Evolutionary conservation across 2,888 invertebrate species (phyloP).

Genomic region (Deroplatys truncata): DNA sequence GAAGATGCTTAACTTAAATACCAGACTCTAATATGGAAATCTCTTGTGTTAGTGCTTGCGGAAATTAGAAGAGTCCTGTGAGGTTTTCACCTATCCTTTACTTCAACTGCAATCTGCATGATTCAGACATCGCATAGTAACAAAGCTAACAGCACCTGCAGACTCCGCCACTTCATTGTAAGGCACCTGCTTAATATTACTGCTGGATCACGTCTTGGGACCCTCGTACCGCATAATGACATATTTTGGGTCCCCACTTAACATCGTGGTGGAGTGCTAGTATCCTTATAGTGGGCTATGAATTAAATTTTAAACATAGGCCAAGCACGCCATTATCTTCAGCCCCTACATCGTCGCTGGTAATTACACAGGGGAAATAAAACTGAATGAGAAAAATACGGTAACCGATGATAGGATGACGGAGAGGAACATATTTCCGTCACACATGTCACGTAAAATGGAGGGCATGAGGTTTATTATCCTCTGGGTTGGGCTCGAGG

Average conservation of each 20-base stretch:
- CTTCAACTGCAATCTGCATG: no score
- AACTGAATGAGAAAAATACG: background rate
- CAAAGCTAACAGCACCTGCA: no score
- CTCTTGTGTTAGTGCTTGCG: no score
- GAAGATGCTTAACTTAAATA: no score
- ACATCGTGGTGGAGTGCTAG: background rate
- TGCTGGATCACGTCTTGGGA: background rate
- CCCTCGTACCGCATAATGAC: background rate
- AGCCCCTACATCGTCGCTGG: background rate
- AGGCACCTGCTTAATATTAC: background rate
- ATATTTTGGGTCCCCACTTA: background rate
- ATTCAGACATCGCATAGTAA: no score
- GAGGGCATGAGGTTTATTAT: background rate
- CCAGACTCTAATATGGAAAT: no score
- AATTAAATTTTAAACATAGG: background rate
- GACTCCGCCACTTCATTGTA: no score
- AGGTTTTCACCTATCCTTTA: no score
- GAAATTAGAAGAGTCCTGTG: no score
- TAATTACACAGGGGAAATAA: background rate
- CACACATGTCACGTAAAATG: background rate
- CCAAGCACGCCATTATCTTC: background rate
- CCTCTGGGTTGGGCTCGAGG: background rate
- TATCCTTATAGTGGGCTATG: background rate
- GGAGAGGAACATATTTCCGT: background rate
- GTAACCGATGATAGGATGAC: background rate